phyloP scores from a whole-genome alignment of 2,797 vertebrate genomes.

The Erpetoichthys calabaricus region DNA sequence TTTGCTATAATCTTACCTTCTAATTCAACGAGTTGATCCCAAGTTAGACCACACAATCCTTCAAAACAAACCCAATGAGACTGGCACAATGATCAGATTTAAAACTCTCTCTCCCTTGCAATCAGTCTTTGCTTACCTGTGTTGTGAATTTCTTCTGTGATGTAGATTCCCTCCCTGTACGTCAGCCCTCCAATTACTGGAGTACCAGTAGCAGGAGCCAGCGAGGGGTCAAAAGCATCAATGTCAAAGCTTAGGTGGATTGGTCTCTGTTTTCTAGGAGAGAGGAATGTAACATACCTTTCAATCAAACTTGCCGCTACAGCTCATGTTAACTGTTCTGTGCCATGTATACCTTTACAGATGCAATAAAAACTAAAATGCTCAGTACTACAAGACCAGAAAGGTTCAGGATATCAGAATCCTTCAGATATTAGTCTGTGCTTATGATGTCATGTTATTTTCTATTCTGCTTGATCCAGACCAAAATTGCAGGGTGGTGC shows the following conservation, averaged over 20 bases:
- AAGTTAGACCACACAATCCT: too few relatives aligned
- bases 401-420: too few relatives aligned
- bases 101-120: not conserved
- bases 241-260: conserved; percentile 95
- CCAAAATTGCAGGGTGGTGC: too few relatives aligned
- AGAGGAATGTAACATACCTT: conserved; percentile 3
- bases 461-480: too few relatives aligned
- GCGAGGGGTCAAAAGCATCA: conserved; percentile 83
- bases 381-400: too few relatives aligned
- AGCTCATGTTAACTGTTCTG: not conserved
- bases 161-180: conserved; percentile 94
- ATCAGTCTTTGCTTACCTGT: conserved; percentile 57
- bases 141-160: conserved; percentile 88
- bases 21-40: too few relatives aligned
- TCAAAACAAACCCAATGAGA: too few relatives aligned
- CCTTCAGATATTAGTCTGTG: too few relatives aligned
- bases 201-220: conserved; percentile 91
- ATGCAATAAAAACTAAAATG: not conserved
- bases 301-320: not conserved
- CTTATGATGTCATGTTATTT: too few relatives aligned
- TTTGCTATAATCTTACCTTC: too few relatives aligned
- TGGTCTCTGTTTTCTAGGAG: conserved; percentile 67
- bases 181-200: conserved; percentile 88
- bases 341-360: not conserved
- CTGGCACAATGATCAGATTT: not conserved